Evolutionary conservation across 2,113 vertebrate species (phyloP).

Genomic region (Leptodactylus fuscus): DNA sequence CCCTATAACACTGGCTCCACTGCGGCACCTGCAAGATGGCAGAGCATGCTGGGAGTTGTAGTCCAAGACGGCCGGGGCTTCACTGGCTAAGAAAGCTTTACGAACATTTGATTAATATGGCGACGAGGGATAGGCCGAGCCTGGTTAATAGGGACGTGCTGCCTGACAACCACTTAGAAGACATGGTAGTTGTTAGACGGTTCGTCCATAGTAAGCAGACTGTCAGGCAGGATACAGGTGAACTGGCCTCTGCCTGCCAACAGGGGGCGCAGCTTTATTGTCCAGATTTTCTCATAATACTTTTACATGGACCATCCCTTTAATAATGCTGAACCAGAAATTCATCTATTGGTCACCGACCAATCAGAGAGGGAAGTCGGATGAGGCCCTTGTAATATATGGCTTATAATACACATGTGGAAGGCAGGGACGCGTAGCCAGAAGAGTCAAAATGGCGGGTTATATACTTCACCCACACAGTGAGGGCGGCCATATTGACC

Average conservation of each 20-base stretch:
- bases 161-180: neutral
- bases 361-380: neutral
- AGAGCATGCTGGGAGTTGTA: neutral
- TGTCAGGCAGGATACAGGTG: no score
- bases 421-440: no score
- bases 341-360: neutral
- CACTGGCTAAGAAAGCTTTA: neutral
- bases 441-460: no score
- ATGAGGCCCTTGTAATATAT: neutral
- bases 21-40: neutral
- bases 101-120: neutral
- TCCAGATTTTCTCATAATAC: no score
- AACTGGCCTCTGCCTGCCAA: no score
- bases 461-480: neutral
- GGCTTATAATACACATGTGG: neutral
- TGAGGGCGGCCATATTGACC: neutral
- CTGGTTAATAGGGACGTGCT: neutral
- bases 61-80: neutral
- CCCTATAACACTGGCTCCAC: neutral
- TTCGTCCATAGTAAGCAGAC: neutral
- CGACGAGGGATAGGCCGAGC: neutral
- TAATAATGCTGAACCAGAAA: no score
- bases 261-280: no score
- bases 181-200: neutral
- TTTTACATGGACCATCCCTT: no score